These are phyloP conservation scores for Urechis unicinctus DNA, from an alignment of 2,888 invertebrate species.

Conservation along the genomic window DNA sequence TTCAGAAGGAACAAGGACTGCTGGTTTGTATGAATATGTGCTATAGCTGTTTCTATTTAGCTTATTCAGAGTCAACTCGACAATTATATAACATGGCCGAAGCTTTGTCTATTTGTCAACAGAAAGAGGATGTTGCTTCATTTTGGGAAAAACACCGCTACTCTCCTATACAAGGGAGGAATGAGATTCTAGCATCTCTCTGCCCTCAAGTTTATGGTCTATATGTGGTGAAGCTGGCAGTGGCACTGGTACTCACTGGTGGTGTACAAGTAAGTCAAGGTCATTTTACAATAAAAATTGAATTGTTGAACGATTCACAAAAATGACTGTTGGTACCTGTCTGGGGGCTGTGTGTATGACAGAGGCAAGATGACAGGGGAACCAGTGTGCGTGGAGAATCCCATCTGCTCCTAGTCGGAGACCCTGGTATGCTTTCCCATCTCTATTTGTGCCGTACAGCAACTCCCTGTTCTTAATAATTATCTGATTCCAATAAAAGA, in stretches of 20 bases:
- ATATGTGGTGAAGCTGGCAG: slow-evolving; percentile 77
- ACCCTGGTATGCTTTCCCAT: slow-evolving; percentile 56
- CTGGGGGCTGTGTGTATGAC: slow-evolving; percentile 17
- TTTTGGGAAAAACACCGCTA: slow-evolving; percentile 67
- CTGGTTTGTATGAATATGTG: no score
- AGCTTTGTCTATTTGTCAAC: no score
- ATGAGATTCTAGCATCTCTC: slow-evolving; percentile 71
- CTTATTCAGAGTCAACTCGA: no score
- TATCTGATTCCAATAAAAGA: no score
- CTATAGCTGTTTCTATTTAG: no score
- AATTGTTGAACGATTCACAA: no score
- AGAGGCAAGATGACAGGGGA: slow-evolving; percentile 53
- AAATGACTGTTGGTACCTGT: no score
- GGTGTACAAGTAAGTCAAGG: slow-evolving; percentile 49
- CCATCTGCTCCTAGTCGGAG: slow-evolving; percentile 79
- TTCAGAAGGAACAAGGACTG: no score
- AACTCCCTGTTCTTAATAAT: no score
- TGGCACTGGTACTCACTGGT: slow-evolving; percentile 61
- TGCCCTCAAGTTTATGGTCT: slow-evolving; percentile 85
- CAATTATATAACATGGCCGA: no score
- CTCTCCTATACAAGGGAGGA: slow-evolving; percentile 66
- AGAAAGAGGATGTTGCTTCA: slow-evolving; percentile 57
- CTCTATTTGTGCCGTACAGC: no score
- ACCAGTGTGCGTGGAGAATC: slow-evolving; percentile 68
- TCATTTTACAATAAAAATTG: background rate